Evolutionary conservation across 2,888 invertebrate genomes (phyloP).

Genomic region (Pollenia labialis): DNA sequence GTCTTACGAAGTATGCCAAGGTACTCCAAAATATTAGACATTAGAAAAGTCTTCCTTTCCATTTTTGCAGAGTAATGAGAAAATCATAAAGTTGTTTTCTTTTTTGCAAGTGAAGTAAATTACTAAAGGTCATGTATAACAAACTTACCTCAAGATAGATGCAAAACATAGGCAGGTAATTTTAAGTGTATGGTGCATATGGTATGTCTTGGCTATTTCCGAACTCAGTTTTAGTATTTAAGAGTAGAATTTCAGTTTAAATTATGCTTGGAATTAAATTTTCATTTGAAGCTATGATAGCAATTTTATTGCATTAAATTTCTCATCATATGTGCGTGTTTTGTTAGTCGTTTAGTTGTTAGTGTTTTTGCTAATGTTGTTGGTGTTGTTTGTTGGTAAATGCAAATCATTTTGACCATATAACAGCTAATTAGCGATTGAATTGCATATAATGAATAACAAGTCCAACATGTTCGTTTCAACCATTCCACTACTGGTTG

Average conservation of each 20-base stretch:
- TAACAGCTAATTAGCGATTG: conserved; percentile 67
- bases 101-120: background rate
- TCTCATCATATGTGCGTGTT: conserved; percentile 26
- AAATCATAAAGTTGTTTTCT: conserved; percentile 2
- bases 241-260: conserved; percentile 8
- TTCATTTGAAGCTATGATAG: conserved; percentile 10
- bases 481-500: background rate
- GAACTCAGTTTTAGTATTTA: background rate
- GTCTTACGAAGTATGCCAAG: background rate
- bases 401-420: conserved; percentile 60
- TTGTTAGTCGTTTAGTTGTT: background rate
- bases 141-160: background rate
- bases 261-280: background rate
- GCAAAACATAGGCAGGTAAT: background rate
- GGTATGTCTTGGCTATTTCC: background rate
- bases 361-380: background rate
- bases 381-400: conserved; percentile 21
- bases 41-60: background rate
- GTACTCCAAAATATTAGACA: background rate
- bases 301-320: conserved; percentile 54
- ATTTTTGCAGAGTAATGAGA: conserved; percentile 9
- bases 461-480: conserved; percentile 17
- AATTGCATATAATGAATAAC: conserved; percentile 56
- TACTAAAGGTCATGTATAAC: conserved; percentile 3
- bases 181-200: background rate